Conservation (phyloP, 2,888 invertebrate genomes). For the Thecophora atra region DNA sequence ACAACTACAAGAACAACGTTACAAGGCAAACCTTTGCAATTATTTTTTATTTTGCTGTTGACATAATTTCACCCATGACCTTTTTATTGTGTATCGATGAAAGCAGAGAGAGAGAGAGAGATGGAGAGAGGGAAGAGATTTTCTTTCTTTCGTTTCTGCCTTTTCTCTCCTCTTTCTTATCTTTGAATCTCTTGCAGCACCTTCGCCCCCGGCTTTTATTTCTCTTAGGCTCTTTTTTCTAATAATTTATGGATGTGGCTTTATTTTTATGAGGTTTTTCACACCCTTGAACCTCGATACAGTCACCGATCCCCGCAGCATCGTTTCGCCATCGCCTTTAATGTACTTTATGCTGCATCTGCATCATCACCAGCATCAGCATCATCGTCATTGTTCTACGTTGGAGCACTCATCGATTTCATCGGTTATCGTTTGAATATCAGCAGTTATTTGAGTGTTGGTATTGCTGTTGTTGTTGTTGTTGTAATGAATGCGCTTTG, state of each 20-base stretch:
- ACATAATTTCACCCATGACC: too few species aligned
- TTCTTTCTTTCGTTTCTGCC: too few species aligned
- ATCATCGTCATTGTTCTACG: too few species aligned
- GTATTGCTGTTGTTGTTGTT: constrained; percentile 3
- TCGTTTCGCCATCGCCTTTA: not conserved
- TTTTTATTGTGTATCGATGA: too few species aligned
- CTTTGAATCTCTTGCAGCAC: not conserved
- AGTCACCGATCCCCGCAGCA: not conserved
- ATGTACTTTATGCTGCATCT: too few species aligned
- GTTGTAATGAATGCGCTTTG: constrained; percentile 1
- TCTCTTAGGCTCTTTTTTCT: constrained; percentile 15
- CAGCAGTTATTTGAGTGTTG: not conserved
- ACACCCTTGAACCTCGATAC: not conserved
- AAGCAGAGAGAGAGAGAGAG: too few species aligned
- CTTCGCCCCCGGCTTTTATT: not conserved
- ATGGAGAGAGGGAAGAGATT: too few species aligned
- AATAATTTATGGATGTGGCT: constrained; percentile 13
- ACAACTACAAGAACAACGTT: not conserved
- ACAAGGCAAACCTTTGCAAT: too few species aligned
- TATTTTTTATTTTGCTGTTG: too few species aligned
- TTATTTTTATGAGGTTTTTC: not conserved
- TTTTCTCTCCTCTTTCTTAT: too few species aligned
- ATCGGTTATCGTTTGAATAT: constrained; percentile 7
- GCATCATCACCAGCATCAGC: too few species aligned
- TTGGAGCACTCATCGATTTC: not conserved